Evolutionary conservation across 2,888 invertebrate species (phyloP).

Genomic region (Leptinotarsa haldemani): DNA sequence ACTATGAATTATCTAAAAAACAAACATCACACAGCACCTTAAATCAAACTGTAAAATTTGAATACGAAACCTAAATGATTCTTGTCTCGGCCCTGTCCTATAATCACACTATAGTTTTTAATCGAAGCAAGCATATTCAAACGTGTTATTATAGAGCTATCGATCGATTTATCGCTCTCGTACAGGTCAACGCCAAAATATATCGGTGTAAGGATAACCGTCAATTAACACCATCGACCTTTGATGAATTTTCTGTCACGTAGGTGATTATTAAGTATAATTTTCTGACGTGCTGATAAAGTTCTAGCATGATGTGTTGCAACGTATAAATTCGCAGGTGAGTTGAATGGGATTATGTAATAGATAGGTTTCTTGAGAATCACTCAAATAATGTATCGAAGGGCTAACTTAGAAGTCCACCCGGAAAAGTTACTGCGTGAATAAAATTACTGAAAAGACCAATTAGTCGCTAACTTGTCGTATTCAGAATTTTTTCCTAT

Average conservation of each 20-base stretch:
- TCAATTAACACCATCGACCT: slow-evolving; percentile 46
- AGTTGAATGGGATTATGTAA: neutral
- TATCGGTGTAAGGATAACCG: slow-evolving; percentile 41
- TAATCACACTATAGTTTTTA: slow-evolving; percentile 20
- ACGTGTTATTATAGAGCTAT: slow-evolving; percentile 26
- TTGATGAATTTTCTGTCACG: slow-evolving; percentile 43
- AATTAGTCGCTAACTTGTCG: too few relatives aligned
- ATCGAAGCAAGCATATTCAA: slow-evolving; percentile 17
- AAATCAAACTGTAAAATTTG: neutral
- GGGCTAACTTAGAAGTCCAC: too few relatives aligned
- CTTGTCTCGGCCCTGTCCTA: neutral
- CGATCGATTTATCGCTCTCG: slow-evolving; percentile 29
- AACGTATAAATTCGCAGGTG: slow-evolving; percentile 1
- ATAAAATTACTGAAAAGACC: too few relatives aligned
- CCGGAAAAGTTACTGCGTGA: too few relatives aligned
- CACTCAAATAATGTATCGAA: too few relatives aligned
- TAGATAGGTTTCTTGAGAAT: neutral
- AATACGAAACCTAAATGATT: neutral
- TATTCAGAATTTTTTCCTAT: too few relatives aligned
- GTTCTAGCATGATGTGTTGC: slow-evolving; percentile 9
- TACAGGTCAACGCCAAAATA: slow-evolving; percentile 37
- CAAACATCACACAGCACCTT: neutral
- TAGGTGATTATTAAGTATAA: slow-evolving; percentile 28
- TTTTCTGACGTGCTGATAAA: slow-evolving; percentile 8
- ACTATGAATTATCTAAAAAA: neutral